Evolutionary conservation across 2,888 invertebrate genomes (phyloP), one percentile per base, ranked within the genome.

Genomic region (Cataglyphis cursor): DNA sequence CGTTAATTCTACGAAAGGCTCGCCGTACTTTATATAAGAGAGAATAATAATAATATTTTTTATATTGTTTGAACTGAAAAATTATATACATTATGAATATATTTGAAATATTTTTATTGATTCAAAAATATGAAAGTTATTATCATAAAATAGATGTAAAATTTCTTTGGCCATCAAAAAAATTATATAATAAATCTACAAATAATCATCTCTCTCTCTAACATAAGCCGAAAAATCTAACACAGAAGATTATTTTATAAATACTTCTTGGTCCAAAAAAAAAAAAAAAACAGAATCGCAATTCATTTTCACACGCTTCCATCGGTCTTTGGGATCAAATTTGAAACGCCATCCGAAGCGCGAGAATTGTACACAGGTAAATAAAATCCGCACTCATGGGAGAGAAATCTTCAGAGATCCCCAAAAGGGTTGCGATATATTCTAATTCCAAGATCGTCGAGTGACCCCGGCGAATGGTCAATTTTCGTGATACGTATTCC

Each of bases 381-480:
- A 54, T 18, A 41, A 21, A 80, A 70, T 54, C 21, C 31, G 18
- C 15, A 48, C 21, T 80, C 41, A 80, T 51, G 61, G 62, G 44
- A 72, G 72, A 70, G 41, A 62, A 62, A 80, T 28, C 66, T 59
- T 59, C 48, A 1, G 74, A 66, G 57, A 54, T 73, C 41, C 78
- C 41, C 31, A 35, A 85, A 85, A 85, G 88, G 85, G 81, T 82
- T 64, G 74, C 61, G 65, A 86, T 85, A 90, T 86, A 90, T 89
- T 92, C 85, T 90, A 90, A 92, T 91, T 90, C 70, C 57, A 48
- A 84, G 83, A 90, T 89, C 59, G 44, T 21, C 70, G 84, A 85
- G 72, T 88, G 85, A 84, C 90, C 90, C 82, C 64, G 59, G 41
- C 83, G 66, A 89, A 89, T 91, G 92, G 93, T 89, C 93, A 93